A percentile compares a stretch with the other conserved stretches of the same genome.
Conservation (phyloP, 1,140 invertebrate genomes). For the Drosophila nebulosa region DNA sequence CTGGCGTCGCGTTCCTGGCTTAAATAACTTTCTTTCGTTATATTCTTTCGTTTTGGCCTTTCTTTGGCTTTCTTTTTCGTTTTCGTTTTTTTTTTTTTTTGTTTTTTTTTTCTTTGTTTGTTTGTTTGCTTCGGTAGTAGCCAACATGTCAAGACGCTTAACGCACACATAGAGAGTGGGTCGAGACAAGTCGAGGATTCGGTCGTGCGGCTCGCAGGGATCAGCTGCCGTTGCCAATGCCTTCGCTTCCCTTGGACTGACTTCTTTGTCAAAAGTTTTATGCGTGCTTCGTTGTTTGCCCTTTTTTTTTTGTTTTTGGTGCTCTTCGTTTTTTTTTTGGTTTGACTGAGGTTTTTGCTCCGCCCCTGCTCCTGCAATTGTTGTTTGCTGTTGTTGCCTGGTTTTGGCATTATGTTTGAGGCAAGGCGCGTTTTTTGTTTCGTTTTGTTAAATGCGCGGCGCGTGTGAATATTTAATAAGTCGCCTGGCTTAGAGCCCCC, state of each 20-base stretch:
- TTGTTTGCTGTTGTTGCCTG: conserved; percentile 12
- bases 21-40: conserved; percentile 66
- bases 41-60: no score
- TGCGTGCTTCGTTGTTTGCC: conserved; percentile 72
- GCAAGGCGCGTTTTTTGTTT: conserved; percentile 41
- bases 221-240: conserved; percentile 39
- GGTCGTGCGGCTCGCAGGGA: conserved; percentile 64
- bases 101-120: conserved; percentile 28
- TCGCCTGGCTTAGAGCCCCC: conserved; percentile 40
- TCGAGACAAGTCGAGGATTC: conserved; percentile 42
- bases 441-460: conserved; percentile 78
- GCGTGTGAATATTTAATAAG: conserved; percentile 80
- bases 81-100: conserved; percentile 11
- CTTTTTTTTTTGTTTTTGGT: conserved; percentile 42
- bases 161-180: conserved; percentile 26
- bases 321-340: conserved; percentile 11
- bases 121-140: conserved; percentile 25
- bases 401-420: background rate
- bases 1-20: conserved; percentile 22
- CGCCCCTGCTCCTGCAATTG: conserved; percentile 51
- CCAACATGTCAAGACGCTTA: conserved; percentile 77
- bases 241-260: conserved; percentile 1
- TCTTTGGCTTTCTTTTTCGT: background rate
- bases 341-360: conserved; percentile 23
- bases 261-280: conserved; percentile 76